Conservation (phyloP, 2,888 invertebrate genomes). For the Drosophila multiciliata region DNA sequence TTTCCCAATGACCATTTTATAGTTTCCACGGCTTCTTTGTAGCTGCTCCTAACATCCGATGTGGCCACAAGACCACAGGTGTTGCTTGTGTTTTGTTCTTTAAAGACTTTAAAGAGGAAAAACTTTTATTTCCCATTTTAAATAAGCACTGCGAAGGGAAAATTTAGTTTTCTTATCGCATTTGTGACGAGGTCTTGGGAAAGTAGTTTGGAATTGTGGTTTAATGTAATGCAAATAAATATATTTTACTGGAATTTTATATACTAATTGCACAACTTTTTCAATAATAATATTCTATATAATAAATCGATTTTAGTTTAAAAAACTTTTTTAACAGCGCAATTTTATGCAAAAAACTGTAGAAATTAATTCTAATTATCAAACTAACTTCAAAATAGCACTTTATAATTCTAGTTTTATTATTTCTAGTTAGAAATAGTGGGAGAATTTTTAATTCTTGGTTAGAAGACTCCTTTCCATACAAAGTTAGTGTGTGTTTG, state of each 20-base stretch:
- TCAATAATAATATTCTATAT: background rate
- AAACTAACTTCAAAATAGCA: background rate
- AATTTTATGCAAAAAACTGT: background rate
- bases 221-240: background rate
- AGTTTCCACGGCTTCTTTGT: conserved; percentile 61
- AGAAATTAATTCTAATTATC: background rate
- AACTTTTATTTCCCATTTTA: conserved; percentile 10
- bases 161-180: background rate
- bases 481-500: conserved; percentile 9
- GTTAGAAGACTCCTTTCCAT: background rate
- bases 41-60: conserved; percentile 8
- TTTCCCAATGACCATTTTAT: conserved; percentile 46
- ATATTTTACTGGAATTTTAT: background rate
- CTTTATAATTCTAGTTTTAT: background rate
- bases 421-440: background rate
- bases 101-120: conserved; percentile 33
- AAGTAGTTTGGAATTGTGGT: background rate
- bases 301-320: too few species aligned
- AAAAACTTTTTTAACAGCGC: too few species aligned
- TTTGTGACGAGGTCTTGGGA: background rate
- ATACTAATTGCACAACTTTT: background rate
- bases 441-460: too few species aligned
- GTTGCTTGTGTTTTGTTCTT: conserved; percentile 25
- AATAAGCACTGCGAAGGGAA: conserved; percentile 6
- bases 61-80: conserved; percentile 51